Conservation (phyloP, 2,113 vertebrate genomes). For the Sinocyclocheilus grahami region DNA sequence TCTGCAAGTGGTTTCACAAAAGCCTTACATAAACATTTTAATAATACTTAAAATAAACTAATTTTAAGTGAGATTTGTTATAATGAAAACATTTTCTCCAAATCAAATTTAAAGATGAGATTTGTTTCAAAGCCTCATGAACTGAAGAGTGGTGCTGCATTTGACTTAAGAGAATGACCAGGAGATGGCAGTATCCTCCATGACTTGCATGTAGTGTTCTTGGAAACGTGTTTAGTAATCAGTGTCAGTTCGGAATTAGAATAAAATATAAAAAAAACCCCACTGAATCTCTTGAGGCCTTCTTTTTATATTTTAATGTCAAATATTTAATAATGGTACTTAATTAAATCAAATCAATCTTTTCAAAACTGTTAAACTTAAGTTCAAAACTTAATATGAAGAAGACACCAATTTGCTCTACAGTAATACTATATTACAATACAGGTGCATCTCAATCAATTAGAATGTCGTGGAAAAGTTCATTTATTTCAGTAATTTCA, state of each 20-base stretch:
- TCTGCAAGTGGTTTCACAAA: not conserved
- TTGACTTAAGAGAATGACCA: not conserved
- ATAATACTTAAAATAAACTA: not conserved
- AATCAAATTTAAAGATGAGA: not conserved
- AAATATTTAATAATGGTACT: no score
- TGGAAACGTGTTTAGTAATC: not conserved
- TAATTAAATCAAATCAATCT: no score
- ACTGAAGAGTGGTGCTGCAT: not conserved
- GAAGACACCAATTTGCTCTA: no score
- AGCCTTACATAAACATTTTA: not conserved
- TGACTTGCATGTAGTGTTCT: not conserved
- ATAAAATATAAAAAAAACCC: not conserved
- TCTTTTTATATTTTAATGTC: no score
- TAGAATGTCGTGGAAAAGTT: no score
- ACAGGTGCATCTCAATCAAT: no score
- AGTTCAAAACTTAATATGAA: no score
- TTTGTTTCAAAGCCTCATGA: not conserved
- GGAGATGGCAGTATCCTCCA: slow-evolving; percentile 52
- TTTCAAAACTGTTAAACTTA: no score
- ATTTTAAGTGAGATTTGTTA: not conserved
- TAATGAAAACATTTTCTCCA: not conserved
- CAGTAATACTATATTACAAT: no score
- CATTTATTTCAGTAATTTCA: no score
- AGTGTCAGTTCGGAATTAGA: not conserved
- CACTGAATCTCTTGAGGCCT: not conserved